phyloP scores from a whole-genome alignment of 1,140 invertebrate species.

The Drosophila virilis region DNA sequence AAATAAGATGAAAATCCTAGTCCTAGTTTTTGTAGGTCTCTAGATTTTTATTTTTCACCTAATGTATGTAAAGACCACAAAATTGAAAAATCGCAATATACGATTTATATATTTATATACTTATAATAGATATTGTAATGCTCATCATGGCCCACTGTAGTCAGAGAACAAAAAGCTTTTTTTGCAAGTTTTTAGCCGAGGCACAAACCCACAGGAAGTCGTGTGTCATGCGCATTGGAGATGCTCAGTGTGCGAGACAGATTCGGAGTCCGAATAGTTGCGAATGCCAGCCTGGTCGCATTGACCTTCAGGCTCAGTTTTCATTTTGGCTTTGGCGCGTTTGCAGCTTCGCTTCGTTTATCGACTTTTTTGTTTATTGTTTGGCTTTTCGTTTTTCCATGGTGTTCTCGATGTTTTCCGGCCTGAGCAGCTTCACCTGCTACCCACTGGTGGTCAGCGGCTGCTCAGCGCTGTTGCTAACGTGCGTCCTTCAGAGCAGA shows the following conservation, averaged over 20 bases:
- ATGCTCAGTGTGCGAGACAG: slow-evolving; percentile 19
- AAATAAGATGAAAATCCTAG: too few species aligned
- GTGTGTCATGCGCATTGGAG: slow-evolving; percentile 56
- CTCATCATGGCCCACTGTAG: too few species aligned
- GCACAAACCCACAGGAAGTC: slow-evolving; percentile 16
- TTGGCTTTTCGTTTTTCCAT: slow-evolving; percentile 65
- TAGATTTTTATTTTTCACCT: too few species aligned
- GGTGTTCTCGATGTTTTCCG: slow-evolving; percentile 76
- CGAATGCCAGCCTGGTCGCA: slow-evolving; percentile 25
- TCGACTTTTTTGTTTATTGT: slow-evolving; percentile 55
- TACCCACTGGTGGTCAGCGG: slow-evolving; percentile 82
- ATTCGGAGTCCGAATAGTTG: slow-evolving; percentile 11
- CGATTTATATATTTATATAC: too few species aligned
- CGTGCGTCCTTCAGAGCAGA: slow-evolving; percentile 48
- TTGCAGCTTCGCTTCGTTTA: slow-evolving; percentile 49
- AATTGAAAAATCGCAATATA: too few species aligned
- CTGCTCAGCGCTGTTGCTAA: slow-evolving; percentile 73
- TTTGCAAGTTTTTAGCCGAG: slow-evolving; percentile 45
- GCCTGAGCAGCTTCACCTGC: slow-evolving; percentile 81
- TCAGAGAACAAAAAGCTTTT: too few species aligned
- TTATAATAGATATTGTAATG: too few species aligned
- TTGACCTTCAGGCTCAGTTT: slow-evolving; percentile 76
- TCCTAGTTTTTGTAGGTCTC: too few species aligned
- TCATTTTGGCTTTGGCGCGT: slow-evolving; percentile 59
- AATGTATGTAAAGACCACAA: too few species aligned